Percentiles rank a stretch among this genome's conserved stretches.
Evolutionary conservation across 1,140 invertebrate species (phyloP).

Genomic region (Neuroterus valhalla): DNA sequence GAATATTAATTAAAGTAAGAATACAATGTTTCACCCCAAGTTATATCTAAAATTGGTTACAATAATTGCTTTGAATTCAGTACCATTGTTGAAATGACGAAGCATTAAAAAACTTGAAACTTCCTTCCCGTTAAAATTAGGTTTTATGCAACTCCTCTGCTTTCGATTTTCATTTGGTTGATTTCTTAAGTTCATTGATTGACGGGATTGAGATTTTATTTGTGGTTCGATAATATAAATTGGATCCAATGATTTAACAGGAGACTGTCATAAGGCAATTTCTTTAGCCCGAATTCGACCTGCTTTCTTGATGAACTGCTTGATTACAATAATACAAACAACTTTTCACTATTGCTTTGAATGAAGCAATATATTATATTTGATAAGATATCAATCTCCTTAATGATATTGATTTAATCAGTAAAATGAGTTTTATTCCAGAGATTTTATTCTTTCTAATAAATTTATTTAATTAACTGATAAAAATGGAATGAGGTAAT

Average conservation of each 20-base stretch:
- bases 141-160: constrained; percentile 2
- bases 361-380: too few relatives aligned
- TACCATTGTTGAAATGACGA: neutral
- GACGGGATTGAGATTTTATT: neutral
- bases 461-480: too few relatives aligned
- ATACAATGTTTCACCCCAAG: too few relatives aligned
- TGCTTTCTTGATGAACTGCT: too few relatives aligned
- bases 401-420: too few relatives aligned
- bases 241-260: neutral
- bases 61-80: constrained; percentile 9
- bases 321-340: too few relatives aligned
- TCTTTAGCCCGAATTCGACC: too few relatives aligned
- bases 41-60: constrained; percentile 11
- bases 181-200: neutral
- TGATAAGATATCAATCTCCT: too few relatives aligned
- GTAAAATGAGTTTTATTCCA: too few relatives aligned
- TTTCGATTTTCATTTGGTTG: constrained; percentile 18
- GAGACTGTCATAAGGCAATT: neutral
- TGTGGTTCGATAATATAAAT: neutral
- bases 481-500: too few relatives aligned
- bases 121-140: neutral
- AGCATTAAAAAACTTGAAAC: neutral
- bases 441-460: too few relatives aligned
- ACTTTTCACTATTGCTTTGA: too few relatives aligned
- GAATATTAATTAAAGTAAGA: neutral